phyloP scores from a whole-genome alignment of 2,797 vertebrate species.

The Smutsia gigantea region DNA sequence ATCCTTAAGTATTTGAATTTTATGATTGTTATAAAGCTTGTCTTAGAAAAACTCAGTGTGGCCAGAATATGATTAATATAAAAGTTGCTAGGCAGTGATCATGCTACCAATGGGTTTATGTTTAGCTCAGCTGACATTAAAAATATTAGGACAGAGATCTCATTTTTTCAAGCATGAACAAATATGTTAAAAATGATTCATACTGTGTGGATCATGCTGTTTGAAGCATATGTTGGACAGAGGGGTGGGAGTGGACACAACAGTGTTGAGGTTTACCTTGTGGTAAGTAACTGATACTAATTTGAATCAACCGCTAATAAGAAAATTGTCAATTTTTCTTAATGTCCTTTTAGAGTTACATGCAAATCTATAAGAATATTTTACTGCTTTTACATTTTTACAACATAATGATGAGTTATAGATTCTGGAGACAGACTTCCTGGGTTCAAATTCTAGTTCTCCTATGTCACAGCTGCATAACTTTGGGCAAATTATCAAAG shows the following conservation, averaged over 20 bases:
- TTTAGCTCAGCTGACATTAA: constrained; percentile 9
- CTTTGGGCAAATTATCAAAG: not conserved
- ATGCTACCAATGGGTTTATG: not conserved
- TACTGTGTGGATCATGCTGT: not conserved
- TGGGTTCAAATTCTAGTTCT: not conserved
- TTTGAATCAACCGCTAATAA: not conserved
- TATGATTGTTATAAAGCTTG: not conserved
- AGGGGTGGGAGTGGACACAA: not conserved
- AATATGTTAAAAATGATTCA: not conserved
- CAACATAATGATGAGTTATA: not conserved
- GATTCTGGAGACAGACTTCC: not conserved
- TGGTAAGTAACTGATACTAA: not conserved
- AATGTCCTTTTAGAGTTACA: not conserved
- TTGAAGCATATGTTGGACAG: not conserved
- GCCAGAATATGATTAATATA: not conserved
- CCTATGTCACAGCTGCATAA: not conserved
- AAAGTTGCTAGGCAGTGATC: not conserved
- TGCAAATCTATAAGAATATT: not conserved
- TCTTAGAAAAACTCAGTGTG: not conserved
- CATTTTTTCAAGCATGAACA: not conserved
- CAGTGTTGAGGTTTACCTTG: not conserved
- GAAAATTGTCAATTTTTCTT: not conserved
- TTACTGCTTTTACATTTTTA: not conserved
- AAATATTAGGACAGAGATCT: not conserved
- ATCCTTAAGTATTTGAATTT: not conserved